Conservation (phyloP, 2,113 vertebrate species). For the Falcunculus frontatus region DNA sequence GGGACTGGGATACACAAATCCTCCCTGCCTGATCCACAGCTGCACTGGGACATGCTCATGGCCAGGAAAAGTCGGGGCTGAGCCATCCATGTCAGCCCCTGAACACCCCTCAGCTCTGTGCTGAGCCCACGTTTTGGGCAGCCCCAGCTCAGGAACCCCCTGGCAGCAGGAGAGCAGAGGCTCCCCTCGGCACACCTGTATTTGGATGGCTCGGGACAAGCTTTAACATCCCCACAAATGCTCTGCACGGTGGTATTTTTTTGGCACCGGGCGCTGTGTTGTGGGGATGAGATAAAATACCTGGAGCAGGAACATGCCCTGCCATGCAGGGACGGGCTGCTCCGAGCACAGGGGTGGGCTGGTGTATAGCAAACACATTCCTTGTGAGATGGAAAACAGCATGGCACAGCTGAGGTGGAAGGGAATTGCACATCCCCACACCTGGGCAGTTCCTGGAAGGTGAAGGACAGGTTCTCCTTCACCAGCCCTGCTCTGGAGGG, state of each 20-base stretch:
- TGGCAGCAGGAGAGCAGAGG: accelerated
- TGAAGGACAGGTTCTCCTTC: background rate
- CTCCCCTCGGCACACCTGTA: background rate
- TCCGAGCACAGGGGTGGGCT: conserved; percentile 24
- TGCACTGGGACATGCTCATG: accelerated
- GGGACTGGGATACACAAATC: background rate
- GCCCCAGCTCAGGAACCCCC: background rate
- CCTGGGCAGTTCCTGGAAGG: background rate
- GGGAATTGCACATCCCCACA: background rate
- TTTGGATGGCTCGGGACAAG: conserved; percentile 2
- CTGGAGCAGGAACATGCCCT: conserved; percentile 35
- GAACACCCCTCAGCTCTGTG: too few relatives aligned
- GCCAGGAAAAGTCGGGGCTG: background rate
- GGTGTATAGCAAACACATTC: conserved; percentile 34
- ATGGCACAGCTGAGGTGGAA: background rate
- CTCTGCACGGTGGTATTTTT: conserved; percentile 22
- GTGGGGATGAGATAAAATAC: conserved; percentile 44
- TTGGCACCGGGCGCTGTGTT: background rate
- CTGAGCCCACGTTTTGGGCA: background rate
- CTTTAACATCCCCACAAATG: background rate
- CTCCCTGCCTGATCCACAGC: background rate
- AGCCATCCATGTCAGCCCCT: background rate
- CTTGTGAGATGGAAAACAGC: background rate
- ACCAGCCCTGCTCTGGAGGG: background rate
- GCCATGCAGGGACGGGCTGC: conserved; percentile 12